A percentile compares a stretch with the other conserved stretches of the same genome.
Conservation (phyloP, 2,113 vertebrate genomes). For the Chlorocebus sabaeus region DNA sequence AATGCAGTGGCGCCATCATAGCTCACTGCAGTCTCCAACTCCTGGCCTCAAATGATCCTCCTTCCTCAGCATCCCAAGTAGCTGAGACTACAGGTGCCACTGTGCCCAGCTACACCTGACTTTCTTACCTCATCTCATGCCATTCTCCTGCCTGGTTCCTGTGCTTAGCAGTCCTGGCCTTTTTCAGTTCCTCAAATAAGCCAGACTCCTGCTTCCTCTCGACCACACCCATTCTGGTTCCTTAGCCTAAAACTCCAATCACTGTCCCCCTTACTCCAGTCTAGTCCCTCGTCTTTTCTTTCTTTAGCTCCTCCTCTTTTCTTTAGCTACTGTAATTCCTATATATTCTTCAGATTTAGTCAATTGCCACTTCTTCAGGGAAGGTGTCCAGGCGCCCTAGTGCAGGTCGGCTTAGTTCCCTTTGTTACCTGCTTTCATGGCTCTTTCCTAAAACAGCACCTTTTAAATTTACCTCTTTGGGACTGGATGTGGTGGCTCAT, state of each 20-base stretch:
- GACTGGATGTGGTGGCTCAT: too few species aligned
- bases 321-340: neutral
- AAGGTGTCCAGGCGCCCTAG: neutral
- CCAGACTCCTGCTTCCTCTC: neutral
- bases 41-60: neutral
- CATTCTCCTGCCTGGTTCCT: neutral
- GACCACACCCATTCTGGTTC: neutral
- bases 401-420: neutral
- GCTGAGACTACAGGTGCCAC: neutral
- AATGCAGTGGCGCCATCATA: neutral
- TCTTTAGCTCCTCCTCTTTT: neutral
- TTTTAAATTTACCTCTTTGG: neutral
- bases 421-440: neutral
- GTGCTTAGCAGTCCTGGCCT: neutral
- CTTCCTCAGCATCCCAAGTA: neutral
- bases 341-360: neutral
- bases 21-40: neutral
- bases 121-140: neutral
- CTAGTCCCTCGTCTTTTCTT: too few species aligned
- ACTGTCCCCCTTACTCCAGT: neutral
- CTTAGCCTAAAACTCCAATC: neutral
- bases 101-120: neutral
- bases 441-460: neutral
- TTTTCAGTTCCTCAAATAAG: constrained; percentile 39
- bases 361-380: neutral